phyloP scores from a whole-genome alignment of 2,888 invertebrate genomes.

The Protonemura montana region DNA sequence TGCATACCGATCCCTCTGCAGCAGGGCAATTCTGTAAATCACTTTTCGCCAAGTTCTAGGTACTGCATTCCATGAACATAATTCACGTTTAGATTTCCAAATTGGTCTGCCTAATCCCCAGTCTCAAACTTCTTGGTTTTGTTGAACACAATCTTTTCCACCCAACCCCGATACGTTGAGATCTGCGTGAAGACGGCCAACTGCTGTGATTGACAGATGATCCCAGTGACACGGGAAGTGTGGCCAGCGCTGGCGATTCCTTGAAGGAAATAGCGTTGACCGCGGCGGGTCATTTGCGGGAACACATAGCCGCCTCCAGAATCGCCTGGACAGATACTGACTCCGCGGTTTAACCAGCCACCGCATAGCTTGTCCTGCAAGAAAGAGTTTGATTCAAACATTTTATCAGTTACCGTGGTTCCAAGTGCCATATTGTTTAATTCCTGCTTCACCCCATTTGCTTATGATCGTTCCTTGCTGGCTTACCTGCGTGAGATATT shows the following conservation, averaged over 20 bases:
- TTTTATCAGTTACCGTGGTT: no score
- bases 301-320: constrained; percentile 17
- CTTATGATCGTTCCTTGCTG: no score
- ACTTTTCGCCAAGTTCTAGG: no score
- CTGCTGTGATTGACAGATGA: constrained; percentile 2
- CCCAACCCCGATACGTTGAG: not conserved
- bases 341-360: not conserved
- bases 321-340: constrained; percentile 14
- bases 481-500: not conserved
- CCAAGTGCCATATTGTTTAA: no score
- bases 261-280: not conserved
- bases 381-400: no score
- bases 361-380: constrained; percentile 21
- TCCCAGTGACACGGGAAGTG: not conserved
- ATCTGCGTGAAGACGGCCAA: constrained; percentile 17
- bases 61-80: no score
- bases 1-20: no score
- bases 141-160: constrained; percentile 17
- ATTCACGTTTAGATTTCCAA: no score
- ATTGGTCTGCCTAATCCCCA: not conserved
- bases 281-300: not conserved
- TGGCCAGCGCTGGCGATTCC: constrained; percentile 24
- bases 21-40: no score
- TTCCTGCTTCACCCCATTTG: no score
- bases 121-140: not conserved